phyloP scores from a whole-genome alignment of 2,888 invertebrate species.

The Crossocerus cetratus region DNA sequence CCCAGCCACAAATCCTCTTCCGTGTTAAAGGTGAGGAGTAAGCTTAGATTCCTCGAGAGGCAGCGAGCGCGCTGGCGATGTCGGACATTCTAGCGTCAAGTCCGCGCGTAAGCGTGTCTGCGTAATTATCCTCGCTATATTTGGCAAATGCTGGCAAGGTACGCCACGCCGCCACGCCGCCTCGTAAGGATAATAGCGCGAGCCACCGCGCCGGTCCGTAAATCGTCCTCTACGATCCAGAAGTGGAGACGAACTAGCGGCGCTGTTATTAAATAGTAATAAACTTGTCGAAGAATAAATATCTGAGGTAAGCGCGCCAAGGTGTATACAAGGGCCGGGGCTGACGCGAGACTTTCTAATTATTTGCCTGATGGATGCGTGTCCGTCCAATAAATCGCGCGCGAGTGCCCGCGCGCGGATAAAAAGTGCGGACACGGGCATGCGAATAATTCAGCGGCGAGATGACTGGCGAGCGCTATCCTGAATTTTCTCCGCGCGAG shows the following conservation, averaged over 20 bases:
- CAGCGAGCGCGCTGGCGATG: neutral
- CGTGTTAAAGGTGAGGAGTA: conserved; percentile 19
- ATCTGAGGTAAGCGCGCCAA: neutral
- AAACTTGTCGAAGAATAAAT: conserved; percentile 6
- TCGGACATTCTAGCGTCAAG: neutral
- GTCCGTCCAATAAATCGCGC: neutral
- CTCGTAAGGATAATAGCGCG: neutral
- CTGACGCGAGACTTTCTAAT: neutral
- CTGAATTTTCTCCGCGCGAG: conserved; percentile 16
- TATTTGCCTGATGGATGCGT: neutral
- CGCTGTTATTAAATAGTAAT: neutral
- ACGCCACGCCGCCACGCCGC: neutral
- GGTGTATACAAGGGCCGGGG: neutral
- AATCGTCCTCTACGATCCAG: neutral
- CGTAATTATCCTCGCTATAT: neutral
- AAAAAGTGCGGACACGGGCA: neutral
- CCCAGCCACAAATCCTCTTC: conserved; percentile 32
- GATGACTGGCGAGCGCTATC: too few relatives aligned
- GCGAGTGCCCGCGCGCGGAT: neutral
- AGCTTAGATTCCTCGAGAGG: neutral
- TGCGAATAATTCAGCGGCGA: conserved; percentile 34
- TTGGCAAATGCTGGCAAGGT: neutral
- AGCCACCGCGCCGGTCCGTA: neutral
- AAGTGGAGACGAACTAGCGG: too few relatives aligned
- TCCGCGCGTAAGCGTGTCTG: neutral